Evolutionary conservation across 2,113 vertebrate genomes (phyloP), one percentile per base, ranked within the genome.

Genomic region (Ariopsis seemanni): DNA sequence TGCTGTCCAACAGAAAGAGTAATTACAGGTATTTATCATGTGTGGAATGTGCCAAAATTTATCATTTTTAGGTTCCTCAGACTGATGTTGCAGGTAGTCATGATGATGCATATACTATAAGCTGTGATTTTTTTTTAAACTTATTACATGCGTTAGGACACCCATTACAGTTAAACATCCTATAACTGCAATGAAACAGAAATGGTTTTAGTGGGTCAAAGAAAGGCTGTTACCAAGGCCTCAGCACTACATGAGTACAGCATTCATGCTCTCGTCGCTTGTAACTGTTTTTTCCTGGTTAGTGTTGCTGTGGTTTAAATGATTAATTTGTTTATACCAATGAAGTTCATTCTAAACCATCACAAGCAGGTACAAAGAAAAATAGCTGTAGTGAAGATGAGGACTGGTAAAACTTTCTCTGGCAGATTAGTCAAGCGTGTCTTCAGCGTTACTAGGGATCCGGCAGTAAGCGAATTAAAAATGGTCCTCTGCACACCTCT

Each of bases 31-130:
- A 22, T 74, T 74, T 89, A 79, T 90, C 88, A 78, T 7, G 8
- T 77, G 50, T 27, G 88, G 82, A 91, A 87, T 90, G 92, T 94
- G 92, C 71, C 83, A 87, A 79, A 90, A 85, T 74, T 87, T 8
- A 65, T 62, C 1, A 71, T 83, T 1, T 86, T 83, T 78, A 69
- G 30, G 1, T 85, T 42, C 53, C 82, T 84, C 80, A 72, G 30
- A 71, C 55, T 83, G 78, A 57, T 75, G 50, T 52, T 83, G 53
- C 53, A 80, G 55, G n/a, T 30, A 55, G 52, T 27, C 58, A 22
- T 72, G 42, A 83, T 82, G 60, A 83, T 78, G 50, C 52, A 83
- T 58, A 86, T 85, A 78, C 34, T 80, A 25, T 84, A 20, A 30
- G 11, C 67, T 81, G 27, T 85, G 57, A 11, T 82, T 58, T 30